Evolutionary conservation across 2,888 invertebrate genomes (phyloP), one percentile per base, ranked within the genome.

Genomic region (Horisme vitalbata): DNA sequence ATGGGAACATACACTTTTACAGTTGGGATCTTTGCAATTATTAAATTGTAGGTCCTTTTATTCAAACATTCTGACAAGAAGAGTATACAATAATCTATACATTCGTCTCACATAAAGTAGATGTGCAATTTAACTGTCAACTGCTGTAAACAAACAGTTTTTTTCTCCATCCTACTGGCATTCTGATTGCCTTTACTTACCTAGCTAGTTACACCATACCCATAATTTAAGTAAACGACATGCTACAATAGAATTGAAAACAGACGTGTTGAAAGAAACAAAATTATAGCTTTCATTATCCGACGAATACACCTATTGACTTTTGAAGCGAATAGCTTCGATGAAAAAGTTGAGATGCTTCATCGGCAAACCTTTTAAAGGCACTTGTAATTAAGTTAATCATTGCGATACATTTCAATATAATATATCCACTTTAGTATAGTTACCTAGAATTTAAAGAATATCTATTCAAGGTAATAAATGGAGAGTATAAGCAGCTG

Each of bases 121-220:
- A 44, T 55, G 34, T 57, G 55, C 58, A 72, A 75, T 73, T 74
- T 71, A 47, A 47, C 59, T 71, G 74, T 72, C 66, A 66, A 57
- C 57, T 34, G 47, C 59, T n/a, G n/a, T 44, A 64, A 62, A 62
- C 59, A 61, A 63, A 62, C 60, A 41, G 54, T 56, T 51, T 55
- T 56, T 57, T 46, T 41, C 31, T 34, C 63, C 61, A 61, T 63
- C 61, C 62, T 63, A 58, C 48, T 55, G 10, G 52, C 56, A 54
- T 47, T 33, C 52, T 27, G 49, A 57, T 53, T 49, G 41, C 56
- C 50, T 52, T 56, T 53, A 61, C 58, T 57, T 45, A 32, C 50
- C 38, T 43, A 18, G 56, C 55, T 50, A 39, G 41, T 44, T 31
- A 27, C 37, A 45, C 32, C 26, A 43, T 59, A 58, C 58, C 60